phyloP scores from a whole-genome alignment of 2,797 vertebrate species.

The Cossypha dichroa region DNA sequence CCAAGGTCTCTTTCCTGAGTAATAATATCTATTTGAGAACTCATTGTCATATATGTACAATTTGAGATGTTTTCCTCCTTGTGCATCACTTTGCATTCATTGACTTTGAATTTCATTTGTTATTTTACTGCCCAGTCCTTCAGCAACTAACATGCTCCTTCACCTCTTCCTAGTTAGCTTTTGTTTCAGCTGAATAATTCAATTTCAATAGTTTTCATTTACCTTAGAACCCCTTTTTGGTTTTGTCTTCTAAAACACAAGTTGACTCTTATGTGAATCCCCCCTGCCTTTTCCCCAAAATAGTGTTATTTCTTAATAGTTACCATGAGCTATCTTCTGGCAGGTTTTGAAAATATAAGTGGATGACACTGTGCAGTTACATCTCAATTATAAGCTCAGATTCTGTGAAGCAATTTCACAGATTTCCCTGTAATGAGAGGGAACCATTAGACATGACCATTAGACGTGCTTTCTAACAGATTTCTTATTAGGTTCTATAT shows the following conservation, averaged over 20 bases:
- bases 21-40: background rate
- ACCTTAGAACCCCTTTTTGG: background rate
- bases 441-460: background rate
- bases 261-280: background rate
- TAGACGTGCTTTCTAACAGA: background rate
- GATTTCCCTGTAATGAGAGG: background rate
- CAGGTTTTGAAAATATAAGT: background rate
- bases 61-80: background rate
- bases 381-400: background rate
- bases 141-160: background rate
- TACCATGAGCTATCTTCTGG: background rate
- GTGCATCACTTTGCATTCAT: background rate
- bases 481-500: background rate
- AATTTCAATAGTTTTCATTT: background rate
- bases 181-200: background rate
- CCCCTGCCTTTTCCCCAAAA: background rate
- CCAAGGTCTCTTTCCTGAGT: constrained; percentile 20
- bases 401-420: background rate
- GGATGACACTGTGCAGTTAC: background rate
- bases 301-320: background rate
- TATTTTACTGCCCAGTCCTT: background rate
- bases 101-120: background rate
- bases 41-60: background rate
- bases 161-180: background rate
- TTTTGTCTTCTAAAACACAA: background rate